Base-by-base conservation (phyloP, 2,888 invertebrate genomes). In the Himalopsyche kuldschensis region DNA sequence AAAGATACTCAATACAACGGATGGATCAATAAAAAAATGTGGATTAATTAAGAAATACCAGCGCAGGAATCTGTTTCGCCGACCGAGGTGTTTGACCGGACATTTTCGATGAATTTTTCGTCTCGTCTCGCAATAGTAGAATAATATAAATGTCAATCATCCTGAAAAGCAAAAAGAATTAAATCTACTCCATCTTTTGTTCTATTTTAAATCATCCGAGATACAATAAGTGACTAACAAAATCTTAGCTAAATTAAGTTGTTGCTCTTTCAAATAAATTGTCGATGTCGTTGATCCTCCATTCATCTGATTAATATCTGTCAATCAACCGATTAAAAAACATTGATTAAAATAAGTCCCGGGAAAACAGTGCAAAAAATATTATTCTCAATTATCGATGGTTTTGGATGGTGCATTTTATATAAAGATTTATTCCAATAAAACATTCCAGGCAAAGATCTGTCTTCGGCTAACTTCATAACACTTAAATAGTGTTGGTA, bases 11-110 rank as follows among this genome's bases (percentile, higher is more conserved):
- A 30, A 32, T 76, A 76, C 76, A 35, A 35, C 15, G 76, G 76
- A 76, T 76, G 41, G 76, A 76, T 76, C 41, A 76, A 48, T 24
- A 75, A 81, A 81, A 80, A 81, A 81, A 81, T 48, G 31, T 41
- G 75, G 81, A 77, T 81, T 77, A 81, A 81, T 81, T 81, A 77
- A 77, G 81, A 81, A 81, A 81, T 55, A 46, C 76, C 76, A 41
- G 41, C 35, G 35, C 30, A 69, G 69, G 76, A 76, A 76, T 76
- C 35, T 76, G 48, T 47, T 78, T 80, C 75, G 75, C 75, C 80
- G 75, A 35, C 77, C 32, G 63, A 35, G 81, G 81, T 77, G 76
- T 55, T 77, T 77, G 81, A 77, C 81, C 81, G 55, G 69, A 76
- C 77, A 27, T 77, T 48, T 79, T 81, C 76, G 31, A 55, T 77